phyloP scores from a whole-genome alignment of 1,140 invertebrate genomes.

The Solenopsis invicta region DNA sequence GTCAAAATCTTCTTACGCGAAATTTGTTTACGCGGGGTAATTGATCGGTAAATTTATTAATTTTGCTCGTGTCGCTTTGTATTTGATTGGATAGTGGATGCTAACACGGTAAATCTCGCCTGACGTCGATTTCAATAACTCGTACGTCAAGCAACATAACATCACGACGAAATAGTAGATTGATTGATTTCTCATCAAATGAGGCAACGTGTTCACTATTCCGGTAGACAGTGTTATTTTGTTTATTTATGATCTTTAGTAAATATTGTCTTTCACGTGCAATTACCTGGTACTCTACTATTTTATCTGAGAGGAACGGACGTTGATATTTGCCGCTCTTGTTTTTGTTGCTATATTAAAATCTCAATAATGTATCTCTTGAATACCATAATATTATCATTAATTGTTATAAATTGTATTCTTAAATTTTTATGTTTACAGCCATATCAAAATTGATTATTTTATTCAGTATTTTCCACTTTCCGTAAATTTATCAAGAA shows the following conservation, averaged over 20 bases:
- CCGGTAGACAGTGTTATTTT: conserved; percentile 15
- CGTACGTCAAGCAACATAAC: conserved; percentile 30
- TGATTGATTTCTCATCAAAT: conserved; percentile 44
- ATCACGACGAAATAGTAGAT: conserved; percentile 30
- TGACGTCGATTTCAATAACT: conserved; percentile 41
- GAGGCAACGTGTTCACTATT: neutral
- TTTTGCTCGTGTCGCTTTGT: neutral
- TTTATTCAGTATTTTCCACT: neutral
- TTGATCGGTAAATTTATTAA: conserved; percentile 54
- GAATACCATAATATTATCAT: neutral
- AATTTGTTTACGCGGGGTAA: conserved; percentile 66
- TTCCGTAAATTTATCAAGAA: neutral
- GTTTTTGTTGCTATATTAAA: neutral
- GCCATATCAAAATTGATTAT: neutral
- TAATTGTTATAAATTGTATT: neutral
- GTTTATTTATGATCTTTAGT: conserved; percentile 12
- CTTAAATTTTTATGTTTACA: neutral
- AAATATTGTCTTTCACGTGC: neutral
- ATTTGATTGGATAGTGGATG: conserved; percentile 39
- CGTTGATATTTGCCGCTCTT: neutral
- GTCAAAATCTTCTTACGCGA: conserved; percentile 58
- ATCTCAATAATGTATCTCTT: neutral
- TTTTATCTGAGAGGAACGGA: neutral
- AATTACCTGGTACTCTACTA: neutral
- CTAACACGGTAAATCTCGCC: conserved; percentile 39